Conservation (phyloP, 2,888 invertebrate genomes). For the Catotricha subobsoleta region DNA sequence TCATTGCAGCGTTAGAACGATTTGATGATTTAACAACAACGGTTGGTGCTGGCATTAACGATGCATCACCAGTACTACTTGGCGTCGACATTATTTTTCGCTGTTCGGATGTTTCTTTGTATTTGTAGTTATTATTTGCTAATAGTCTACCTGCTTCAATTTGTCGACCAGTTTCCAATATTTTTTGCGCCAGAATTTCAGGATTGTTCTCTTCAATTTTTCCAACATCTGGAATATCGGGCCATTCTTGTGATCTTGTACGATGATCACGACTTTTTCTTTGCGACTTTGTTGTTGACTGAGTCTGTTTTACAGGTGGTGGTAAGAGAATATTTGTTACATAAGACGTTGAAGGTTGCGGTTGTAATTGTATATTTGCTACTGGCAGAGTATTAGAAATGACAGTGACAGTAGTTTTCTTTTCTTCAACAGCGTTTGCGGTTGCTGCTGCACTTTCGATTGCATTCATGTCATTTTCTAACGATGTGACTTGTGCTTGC, state of each 20-base stretch:
- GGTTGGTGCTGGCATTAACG: slow-evolving; percentile 27
- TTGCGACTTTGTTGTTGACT: slow-evolving; percentile 12
- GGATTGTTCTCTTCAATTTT: slow-evolving; percentile 87
- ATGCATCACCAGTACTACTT: slow-evolving; percentile 17
- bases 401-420: slow-evolving; percentile 15
- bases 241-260: slow-evolving; percentile 77
- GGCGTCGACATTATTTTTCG: slow-evolving; percentile 8
- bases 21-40: slow-evolving; percentile 5
- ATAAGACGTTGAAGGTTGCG: background rate
- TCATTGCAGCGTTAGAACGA: background rate
- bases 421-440: slow-evolving; percentile 20
- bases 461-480: slow-evolving; percentile 59
- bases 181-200: slow-evolving; percentile 75
- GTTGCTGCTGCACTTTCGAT: slow-evolving; percentile 55
- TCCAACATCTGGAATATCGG: slow-evolving; percentile 73
- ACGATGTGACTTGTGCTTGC: slow-evolving; percentile 57
- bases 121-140: slow-evolving; percentile 12
- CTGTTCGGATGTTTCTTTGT: slow-evolving; percentile 7
- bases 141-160: slow-evolving; percentile 63
- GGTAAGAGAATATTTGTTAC: background rate
- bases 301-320: slow-evolving; percentile 12
- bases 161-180: slow-evolving; percentile 73
- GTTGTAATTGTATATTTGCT: background rate
- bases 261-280: slow-evolving; percentile 54
- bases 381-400: slow-evolving; percentile 9